Percentiles rank a stretch among this genome's conserved stretches.
These are phyloP conservation scores for Hippocampus mohnikei DNA, from an alignment of 2,113 vertebrate genomes.

Conservation along the genomic window DNA sequence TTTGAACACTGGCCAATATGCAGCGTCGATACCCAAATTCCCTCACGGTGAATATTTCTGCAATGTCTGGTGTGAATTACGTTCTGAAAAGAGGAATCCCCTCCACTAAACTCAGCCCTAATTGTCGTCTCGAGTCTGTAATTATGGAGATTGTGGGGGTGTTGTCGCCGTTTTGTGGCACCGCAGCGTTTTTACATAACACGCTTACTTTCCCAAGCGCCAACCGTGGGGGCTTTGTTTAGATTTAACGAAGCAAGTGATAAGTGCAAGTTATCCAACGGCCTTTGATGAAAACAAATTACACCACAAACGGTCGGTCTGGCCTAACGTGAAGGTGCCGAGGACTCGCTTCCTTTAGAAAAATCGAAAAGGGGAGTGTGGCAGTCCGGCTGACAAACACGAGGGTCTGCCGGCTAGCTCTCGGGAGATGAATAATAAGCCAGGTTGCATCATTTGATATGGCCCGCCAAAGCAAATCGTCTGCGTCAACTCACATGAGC, in stretches of 20 bases:
- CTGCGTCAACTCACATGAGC: no score
- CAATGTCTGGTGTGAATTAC: slow-evolving; percentile 65
- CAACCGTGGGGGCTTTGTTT: slow-evolving; percentile 27
- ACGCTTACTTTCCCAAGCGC: slow-evolving; percentile 25
- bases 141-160: slow-evolving; percentile 38
- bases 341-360: slow-evolving; percentile 48
- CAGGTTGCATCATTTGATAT: slow-evolving; percentile 23
- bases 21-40: slow-evolving; percentile 8
- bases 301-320: slow-evolving; percentile 42
- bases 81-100: slow-evolving; percentile 35
- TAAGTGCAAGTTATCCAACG: slow-evolving; percentile 26
- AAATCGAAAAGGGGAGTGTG: slow-evolving; percentile 38
- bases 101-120: slow-evolving; percentile 23
- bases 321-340: slow-evolving; percentile 53
- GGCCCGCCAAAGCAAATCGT: no score
- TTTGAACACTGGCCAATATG: no score
- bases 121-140: slow-evolving; percentile 55
- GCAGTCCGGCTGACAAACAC: slow-evolving; percentile 67
- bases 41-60: slow-evolving; percentile 46
- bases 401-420: slow-evolving; percentile 43
- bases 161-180: slow-evolving; percentile 49
- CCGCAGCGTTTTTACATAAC: slow-evolving; percentile 11
- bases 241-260: slow-evolving; percentile 24
- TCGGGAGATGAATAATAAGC: slow-evolving; percentile 64
- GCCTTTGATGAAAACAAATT: slow-evolving; percentile 46